Conservation (phyloP, 2,888 invertebrate genomes). For the Sepiola atlantica region DNA sequence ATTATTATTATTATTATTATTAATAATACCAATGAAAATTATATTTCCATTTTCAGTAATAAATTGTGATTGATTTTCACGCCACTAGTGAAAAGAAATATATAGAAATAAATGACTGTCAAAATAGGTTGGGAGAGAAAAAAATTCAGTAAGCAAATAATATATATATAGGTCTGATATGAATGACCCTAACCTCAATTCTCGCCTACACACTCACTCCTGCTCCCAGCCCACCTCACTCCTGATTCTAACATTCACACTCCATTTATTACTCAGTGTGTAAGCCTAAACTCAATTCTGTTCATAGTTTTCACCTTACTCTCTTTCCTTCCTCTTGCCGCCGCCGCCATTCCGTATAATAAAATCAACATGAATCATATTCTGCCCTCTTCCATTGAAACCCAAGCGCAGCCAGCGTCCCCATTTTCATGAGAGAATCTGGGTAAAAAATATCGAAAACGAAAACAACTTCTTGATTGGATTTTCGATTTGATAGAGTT, state of each 20-base stretch:
- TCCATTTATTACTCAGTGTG: neutral
- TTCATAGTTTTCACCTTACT: neutral
- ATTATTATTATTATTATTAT: no score
- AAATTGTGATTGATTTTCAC: neutral
- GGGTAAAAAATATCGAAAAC: neutral
- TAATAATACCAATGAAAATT: neutral
- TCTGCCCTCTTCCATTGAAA: neutral
- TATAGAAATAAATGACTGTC: neutral
- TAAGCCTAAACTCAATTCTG: neutral
- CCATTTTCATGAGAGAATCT: conserved; percentile 2
- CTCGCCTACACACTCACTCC: neutral
- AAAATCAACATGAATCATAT: conserved; percentile 32
- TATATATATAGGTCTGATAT: neutral
- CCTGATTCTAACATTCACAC: neutral
- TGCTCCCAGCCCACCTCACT: no score
- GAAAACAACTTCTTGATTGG: neutral
- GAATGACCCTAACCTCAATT: neutral
- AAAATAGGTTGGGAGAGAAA: neutral
- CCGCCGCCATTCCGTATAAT: neutral
- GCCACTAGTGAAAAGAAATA: neutral
- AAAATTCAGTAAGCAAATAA: neutral
- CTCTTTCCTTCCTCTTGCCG: neutral
- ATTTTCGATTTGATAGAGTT: neutral
- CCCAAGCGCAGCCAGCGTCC: neutral
- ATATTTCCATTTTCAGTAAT: neutral